A percentile compares a stretch with the other conserved stretches of the same genome.
Conservation (phyloP, 2,888 invertebrate genomes). For the Leptarthrus brevirostris region DNA sequence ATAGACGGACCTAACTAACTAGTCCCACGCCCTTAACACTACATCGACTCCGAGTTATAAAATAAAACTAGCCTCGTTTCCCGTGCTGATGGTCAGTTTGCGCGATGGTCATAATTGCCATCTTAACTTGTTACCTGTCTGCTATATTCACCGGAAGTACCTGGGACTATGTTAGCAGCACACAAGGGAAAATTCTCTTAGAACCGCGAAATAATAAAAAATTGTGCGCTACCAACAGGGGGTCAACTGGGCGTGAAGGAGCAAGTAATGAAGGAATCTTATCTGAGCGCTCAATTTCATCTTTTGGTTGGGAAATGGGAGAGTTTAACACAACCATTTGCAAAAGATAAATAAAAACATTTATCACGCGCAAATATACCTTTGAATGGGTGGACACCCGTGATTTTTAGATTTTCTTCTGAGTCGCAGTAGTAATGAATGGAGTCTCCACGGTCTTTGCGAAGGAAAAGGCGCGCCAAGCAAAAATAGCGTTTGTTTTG, state of each 20-base stretch:
- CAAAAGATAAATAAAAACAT: not conserved
- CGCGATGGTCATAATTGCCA: constrained; percentile 6
- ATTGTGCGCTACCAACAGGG: not conserved
- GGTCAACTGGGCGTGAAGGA: constrained; percentile 26
- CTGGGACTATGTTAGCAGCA: not conserved
- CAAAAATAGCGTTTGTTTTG: too few species aligned
- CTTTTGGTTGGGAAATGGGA: not conserved
- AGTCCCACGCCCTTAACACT: constrained; percentile 27
- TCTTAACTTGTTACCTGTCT: not conserved
- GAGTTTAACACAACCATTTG: not conserved
- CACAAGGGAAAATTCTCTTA: not conserved
- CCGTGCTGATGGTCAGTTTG: constrained; percentile 16
- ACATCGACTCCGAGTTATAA: not conserved
- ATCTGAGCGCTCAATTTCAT: not conserved
- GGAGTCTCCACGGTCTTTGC: too few species aligned
- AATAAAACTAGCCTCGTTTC: constrained; percentile 1
- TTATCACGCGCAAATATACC: not conserved
- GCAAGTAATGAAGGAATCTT: not conserved
- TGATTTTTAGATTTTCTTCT: too few species aligned
- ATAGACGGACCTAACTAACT: too few species aligned
- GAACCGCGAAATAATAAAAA: not conserved
- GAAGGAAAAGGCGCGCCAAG: too few species aligned
- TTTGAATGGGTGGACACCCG: too few species aligned
- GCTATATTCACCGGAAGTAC: constrained; percentile 9
- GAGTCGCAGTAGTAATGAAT: too few species aligned